Evolutionary conservation across 2,113 vertebrate genomes (phyloP).

Genomic region (Rhineura floridana): DNA sequence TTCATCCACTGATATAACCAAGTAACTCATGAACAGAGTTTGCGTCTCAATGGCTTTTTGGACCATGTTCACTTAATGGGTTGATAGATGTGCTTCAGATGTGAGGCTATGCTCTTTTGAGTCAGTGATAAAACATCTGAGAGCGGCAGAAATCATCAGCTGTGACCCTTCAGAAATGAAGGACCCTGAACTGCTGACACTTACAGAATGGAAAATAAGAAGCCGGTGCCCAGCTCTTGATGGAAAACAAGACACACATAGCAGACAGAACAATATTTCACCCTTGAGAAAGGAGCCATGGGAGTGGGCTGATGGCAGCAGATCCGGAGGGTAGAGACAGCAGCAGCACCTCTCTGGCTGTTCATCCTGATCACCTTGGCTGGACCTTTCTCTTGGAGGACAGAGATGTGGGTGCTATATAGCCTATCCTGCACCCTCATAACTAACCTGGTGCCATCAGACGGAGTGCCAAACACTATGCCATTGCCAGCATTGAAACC

Average conservation of each 20-base stretch:
- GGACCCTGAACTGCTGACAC: neutral
- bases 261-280: neutral
- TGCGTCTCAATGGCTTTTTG: neutral
- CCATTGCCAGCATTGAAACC: too few relatives aligned
- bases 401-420: too few relatives aligned
- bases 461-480: too few relatives aligned
- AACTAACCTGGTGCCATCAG: too few relatives aligned
- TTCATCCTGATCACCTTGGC: too few relatives aligned
- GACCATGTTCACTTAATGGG: neutral
- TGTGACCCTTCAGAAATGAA: neutral
- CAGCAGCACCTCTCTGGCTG: too few relatives aligned
- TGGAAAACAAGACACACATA: neutral
- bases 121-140: neutral
- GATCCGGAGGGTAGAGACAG: too few relatives aligned
- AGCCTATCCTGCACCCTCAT: too few relatives aligned
- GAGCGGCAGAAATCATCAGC: neutral
- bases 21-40: too few relatives aligned
- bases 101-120: neutral
- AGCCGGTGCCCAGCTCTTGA: neutral
- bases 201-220: neutral
- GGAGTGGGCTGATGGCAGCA: too few relatives aligned
- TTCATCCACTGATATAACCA: too few relatives aligned
- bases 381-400: too few relatives aligned
- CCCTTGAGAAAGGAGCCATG: neutral
- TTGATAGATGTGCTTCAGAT: neutral